These are phyloP conservation scores for Nasonia longicornis DNA, from an alignment of 1,140 invertebrate genomes.

Conservation along the genomic window DNA sequence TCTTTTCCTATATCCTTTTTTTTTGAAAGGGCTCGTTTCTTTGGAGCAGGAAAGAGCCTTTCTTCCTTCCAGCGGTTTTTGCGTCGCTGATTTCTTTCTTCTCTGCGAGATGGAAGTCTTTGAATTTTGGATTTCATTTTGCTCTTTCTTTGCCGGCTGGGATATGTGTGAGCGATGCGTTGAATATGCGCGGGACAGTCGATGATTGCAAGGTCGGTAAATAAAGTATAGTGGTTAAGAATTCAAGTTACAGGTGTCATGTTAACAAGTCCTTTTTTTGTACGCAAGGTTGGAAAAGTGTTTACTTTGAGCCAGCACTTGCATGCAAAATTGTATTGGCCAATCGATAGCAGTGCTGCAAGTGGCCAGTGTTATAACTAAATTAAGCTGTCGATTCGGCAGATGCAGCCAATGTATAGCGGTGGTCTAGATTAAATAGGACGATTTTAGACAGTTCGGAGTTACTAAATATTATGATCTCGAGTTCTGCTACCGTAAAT, in stretches of 20 bases:
- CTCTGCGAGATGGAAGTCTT: neutral
- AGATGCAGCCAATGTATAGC: no score
- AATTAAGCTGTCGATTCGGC: no score
- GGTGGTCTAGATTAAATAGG: no score
- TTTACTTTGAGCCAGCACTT: no score
- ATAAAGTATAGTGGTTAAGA: neutral
- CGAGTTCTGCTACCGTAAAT: no score
- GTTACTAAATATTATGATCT: no score
- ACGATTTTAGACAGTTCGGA: no score
- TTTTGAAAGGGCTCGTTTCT: neutral
- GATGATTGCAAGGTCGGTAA: neutral
- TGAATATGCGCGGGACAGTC: neutral
- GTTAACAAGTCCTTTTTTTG: no score
- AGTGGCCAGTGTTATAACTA: no score
- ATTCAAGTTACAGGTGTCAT: neutral
- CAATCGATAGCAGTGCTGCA: no score
- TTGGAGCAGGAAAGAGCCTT: neutral
- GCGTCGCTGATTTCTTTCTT: neutral
- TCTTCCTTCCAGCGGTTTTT: neutral
- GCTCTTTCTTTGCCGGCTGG: neutral
- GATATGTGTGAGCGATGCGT: neutral
- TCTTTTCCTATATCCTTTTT: neutral
- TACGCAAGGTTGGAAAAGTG: neutral
- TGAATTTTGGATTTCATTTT: neutral
- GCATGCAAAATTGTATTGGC: no score